These are phyloP conservation scores for Scortum barcoo DNA, from an alignment of 2,113 vertebrate genomes.

Conservation along the genomic window DNA sequence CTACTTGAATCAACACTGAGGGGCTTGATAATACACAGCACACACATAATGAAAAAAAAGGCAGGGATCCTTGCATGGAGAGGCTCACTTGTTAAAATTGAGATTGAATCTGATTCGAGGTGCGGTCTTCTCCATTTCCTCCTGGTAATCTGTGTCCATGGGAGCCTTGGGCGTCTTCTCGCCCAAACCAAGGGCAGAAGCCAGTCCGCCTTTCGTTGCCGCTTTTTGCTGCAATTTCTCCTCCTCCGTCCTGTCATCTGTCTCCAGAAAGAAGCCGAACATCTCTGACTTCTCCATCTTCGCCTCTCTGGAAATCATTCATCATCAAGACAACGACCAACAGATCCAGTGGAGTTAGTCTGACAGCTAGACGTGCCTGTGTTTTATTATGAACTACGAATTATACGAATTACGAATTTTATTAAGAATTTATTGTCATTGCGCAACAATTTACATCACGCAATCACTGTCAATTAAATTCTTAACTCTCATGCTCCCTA, in stretches of 20 bases:
- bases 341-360: background rate
- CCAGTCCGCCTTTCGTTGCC: constrained; percentile 50
- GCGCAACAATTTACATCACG: too few relatives aligned
- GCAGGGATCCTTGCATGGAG: constrained; percentile 34
- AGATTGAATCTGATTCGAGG: constrained; percentile 86
- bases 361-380: background rate
- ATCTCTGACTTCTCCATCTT: constrained; percentile 87
- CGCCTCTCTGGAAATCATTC: background rate
- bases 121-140: constrained; percentile 79
- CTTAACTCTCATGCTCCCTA: too few relatives aligned
- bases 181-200: constrained; percentile 77
- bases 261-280: constrained; percentile 74
- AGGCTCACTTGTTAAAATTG: constrained; percentile 82
- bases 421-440: too few relatives aligned
- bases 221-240: constrained; percentile 46
- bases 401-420: too few relatives aligned
- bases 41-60: background rate
- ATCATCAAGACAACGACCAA: constrained; percentile 10
- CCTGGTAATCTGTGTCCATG: constrained; percentile 90
- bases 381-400: too few relatives aligned
- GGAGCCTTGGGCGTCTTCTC: constrained; percentile 79
- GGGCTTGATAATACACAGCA: constrained; percentile 34
- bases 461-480: too few relatives aligned
- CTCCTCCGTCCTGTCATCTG: constrained; percentile 80
- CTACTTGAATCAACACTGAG: background rate